Percentiles rank a stretch among this genome's conserved stretches.
Conservation (phyloP, 2,113 vertebrate genomes). For the Origma solitaria region DNA sequence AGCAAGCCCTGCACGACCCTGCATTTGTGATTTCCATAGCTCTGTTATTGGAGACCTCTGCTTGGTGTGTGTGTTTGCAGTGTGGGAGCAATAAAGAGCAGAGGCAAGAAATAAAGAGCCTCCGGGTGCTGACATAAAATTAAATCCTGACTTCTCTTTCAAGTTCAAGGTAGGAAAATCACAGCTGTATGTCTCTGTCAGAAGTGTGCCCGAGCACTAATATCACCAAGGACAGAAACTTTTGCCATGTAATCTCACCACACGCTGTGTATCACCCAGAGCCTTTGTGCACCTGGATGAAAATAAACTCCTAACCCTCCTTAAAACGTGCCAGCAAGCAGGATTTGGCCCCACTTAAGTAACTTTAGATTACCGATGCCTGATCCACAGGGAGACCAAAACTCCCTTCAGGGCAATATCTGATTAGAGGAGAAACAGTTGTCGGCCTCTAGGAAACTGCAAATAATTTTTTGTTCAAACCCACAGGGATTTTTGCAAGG, state of each 20-base stretch:
- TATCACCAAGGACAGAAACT: slow-evolving; percentile 29
- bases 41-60: slow-evolving; percentile 33
- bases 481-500: slow-evolving; percentile 23
- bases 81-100: slow-evolving; percentile 58
- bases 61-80: background rate
- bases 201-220: slow-evolving; percentile 34
- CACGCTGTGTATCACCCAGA: background rate
- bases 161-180: slow-evolving; percentile 67
- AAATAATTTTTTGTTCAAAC: slow-evolving; percentile 48
- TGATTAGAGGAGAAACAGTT: slow-evolving; percentile 43
- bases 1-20: slow-evolving; percentile 25
- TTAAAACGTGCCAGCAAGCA: background rate
- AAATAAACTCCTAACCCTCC: background rate
- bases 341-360: slow-evolving; percentile 19
- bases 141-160: slow-evolving; percentile 59
- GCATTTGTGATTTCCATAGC: slow-evolving; percentile 34
- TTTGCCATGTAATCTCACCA: slow-evolving; percentile 6
- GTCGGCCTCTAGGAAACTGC: slow-evolving; percentile 9
- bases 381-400: slow-evolving; percentile 14
- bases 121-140: slow-evolving; percentile 57
- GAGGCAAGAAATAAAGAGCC: slow-evolving; percentile 62
- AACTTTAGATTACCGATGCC: slow-evolving; percentile 8
- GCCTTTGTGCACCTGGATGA: background rate
- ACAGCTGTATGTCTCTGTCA: slow-evolving; percentile 47
- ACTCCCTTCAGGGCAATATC: slow-evolving; percentile 20